These are phyloP conservation scores for Yasuhikotakia modesta DNA, from an alignment of 2,797 vertebrate genomes.

Conservation along the genomic window DNA sequence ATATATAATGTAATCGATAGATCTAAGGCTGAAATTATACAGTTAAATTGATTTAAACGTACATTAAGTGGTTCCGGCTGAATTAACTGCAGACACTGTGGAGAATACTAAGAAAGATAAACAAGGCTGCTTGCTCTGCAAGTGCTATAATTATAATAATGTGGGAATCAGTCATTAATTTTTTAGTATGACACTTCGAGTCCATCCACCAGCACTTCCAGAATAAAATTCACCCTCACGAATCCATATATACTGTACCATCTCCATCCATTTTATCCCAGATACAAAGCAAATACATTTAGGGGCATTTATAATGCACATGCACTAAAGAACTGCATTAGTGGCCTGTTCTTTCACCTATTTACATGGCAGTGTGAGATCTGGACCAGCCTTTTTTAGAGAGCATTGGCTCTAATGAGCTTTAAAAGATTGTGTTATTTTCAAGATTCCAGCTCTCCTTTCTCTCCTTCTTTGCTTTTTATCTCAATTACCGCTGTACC, in stretches of 20 bases:
- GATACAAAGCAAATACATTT: slow-evolving; percentile 63
- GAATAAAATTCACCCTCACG: slow-evolving; percentile 7
- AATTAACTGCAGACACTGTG: background rate
- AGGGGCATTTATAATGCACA: slow-evolving; percentile 76
- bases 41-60: background rate
- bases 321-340: slow-evolving; percentile 76
- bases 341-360: slow-evolving; percentile 65
- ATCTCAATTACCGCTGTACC: slow-evolving; percentile 63
- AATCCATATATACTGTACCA: background rate
- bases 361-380: slow-evolving; percentile 60
- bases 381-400: slow-evolving; percentile 62
- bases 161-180: slow-evolving; percentile 65
- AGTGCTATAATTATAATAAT: slow-evolving; percentile 42
- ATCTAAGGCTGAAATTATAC: background rate
- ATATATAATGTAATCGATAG: background rate
- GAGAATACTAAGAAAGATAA: background rate
- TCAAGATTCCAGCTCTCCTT: slow-evolving; percentile 52
- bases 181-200: slow-evolving; percentile 40
- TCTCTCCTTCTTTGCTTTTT: slow-evolving; percentile 57
- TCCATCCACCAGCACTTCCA: slow-evolving; percentile 25
- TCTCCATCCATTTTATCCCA: slow-evolving; percentile 45
- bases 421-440: slow-evolving; percentile 59
- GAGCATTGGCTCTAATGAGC: slow-evolving; percentile 61
- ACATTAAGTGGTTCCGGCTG: background rate
- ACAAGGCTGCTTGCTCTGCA: background rate